Evolutionary conservation across 2,113 vertebrate genomes (phyloP).

Genomic region (Cnemophilus loriae): DNA sequence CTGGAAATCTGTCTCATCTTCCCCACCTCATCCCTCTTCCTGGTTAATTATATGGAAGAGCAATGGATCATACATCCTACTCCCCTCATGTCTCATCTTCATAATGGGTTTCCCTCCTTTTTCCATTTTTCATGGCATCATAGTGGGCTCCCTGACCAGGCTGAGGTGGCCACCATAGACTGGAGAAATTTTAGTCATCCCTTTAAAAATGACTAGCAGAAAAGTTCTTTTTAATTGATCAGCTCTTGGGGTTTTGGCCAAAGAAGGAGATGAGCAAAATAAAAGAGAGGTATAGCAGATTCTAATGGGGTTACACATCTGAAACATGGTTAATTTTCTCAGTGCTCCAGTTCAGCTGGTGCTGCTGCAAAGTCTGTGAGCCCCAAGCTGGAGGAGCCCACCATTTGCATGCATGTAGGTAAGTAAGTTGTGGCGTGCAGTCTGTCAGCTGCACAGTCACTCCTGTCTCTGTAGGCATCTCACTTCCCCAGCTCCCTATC

Average conservation of each 20-base stretch:
- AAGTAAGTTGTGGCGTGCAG: neutral
- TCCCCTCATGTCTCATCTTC: neutral
- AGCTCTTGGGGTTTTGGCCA: neutral
- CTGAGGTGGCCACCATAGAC: neutral
- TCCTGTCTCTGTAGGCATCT: neutral
- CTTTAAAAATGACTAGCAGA: neutral
- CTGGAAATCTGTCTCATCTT: neutral
- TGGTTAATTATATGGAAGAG: neutral
- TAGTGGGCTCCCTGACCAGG: neutral
- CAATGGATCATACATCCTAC: neutral
- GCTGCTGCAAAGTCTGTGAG: neutral
- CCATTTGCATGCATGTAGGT: neutral
- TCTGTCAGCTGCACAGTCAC: neutral
- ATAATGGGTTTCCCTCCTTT: neutral
- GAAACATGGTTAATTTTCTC: neutral
- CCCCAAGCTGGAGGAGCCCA: neutral
- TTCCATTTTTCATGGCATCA: neutral
- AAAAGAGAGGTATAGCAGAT: neutral
- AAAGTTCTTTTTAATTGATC: neutral
- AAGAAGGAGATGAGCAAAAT: neutral
- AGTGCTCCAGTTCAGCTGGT: neutral
- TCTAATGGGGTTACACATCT: neutral
- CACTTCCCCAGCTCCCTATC: neutral
- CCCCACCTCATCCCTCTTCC: neutral
- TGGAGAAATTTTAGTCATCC: neutral